A percentile compares a stretch with the other conserved stretches of the same genome.
Conservation (phyloP, 2,797 vertebrate genomes). For the Anniella stebbinsi region DNA sequence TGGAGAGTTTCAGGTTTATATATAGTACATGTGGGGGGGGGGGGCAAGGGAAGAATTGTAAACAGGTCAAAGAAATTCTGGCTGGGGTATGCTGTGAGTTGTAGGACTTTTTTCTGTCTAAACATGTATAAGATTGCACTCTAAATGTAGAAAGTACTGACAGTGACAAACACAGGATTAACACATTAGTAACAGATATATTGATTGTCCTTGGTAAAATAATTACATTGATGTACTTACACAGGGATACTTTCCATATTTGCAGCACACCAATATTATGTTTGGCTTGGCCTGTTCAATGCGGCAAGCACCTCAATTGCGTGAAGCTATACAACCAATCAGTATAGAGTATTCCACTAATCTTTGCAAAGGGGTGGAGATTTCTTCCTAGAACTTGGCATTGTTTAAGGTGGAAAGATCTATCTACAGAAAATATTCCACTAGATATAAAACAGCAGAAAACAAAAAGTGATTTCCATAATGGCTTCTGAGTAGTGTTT, state of each 20-base stretch:
- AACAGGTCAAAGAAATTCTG: too few species aligned
- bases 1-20: too few species aligned
- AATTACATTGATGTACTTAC: background rate
- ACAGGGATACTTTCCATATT: fast-evolving
- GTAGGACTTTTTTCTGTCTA: too few species aligned
- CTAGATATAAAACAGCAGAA: background rate
- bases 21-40: too few species aligned
- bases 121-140: too few species aligned
- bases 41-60: too few species aligned
- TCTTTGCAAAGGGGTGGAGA: background rate
- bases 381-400: background rate
- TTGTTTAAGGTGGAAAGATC: conserved; percentile 46
- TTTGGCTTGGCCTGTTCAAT: background rate
- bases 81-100: too few species aligned
- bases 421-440: background rate
- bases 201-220: background rate
- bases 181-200: too few species aligned
- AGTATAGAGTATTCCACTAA: background rate
- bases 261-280: background rate
- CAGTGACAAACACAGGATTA: too few species aligned
- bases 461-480: background rate
- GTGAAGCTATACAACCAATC: background rate
- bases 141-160: too few species aligned
- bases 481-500: fast-evolving
- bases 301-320: background rate